These are phyloP conservation scores for Oryctes rhinoceros DNA, from an alignment of 1,140 invertebrate species.

Conservation along the genomic window DNA sequence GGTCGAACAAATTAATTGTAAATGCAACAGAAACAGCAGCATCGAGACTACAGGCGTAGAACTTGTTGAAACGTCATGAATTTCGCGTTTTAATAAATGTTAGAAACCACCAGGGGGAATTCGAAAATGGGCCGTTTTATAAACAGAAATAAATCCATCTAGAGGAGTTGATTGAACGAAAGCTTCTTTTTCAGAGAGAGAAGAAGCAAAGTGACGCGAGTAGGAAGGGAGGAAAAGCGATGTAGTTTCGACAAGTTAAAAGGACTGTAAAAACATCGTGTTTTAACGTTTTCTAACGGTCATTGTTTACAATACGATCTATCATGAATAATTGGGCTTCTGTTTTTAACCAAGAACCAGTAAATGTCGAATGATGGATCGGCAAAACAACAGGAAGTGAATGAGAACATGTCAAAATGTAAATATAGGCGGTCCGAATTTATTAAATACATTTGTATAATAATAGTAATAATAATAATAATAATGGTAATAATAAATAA, in stretches of 20 bases:
- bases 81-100: background rate
- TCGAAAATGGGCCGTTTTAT: background rate
- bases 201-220: background rate
- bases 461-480: no score
- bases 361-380: background rate
- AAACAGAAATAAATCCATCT: conserved; percentile 5
- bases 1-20: no score
- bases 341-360: background rate
- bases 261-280: background rate
- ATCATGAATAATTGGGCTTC: background rate
- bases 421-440: background rate
- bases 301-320: conserved; percentile 15
- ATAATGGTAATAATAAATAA: no score
- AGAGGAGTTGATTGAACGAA: background rate
- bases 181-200: background rate
- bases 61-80: background rate
- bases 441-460: background rate
- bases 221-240: no score
- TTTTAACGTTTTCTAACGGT: conserved; percentile 1
- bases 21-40: no score
- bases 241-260: background rate
- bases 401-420: background rate
- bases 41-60: background rate
- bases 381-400: background rate
- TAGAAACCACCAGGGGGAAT: no score